Conservation (phyloP, 1,140 invertebrate species). For the Euschistus heros region DNA sequence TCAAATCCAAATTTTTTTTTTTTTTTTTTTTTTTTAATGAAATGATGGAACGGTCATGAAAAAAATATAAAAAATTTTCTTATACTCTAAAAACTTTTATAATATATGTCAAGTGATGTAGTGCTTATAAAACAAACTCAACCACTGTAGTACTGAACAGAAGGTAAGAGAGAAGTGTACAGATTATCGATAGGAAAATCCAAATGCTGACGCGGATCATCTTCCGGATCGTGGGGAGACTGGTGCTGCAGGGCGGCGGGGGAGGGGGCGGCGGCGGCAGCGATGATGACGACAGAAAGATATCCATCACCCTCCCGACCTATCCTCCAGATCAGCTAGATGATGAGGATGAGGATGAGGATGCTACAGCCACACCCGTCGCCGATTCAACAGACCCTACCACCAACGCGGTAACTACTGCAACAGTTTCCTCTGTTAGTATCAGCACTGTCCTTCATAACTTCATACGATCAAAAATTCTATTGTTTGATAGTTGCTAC, state of each 20-base stretch:
- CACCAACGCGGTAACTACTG: conserved; percentile 21
- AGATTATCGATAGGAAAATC: conserved; percentile 55
- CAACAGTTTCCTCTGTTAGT: too few relatives aligned
- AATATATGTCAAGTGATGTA: neutral
- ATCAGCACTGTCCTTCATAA: too few relatives aligned
- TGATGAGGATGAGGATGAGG: conserved; percentile 32
- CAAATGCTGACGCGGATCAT: conserved; percentile 55
- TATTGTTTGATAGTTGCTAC: too few relatives aligned
- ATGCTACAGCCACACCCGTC: conserved; percentile 16
- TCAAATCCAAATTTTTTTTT: too few relatives aligned
- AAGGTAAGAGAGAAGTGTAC: conserved; percentile 8
- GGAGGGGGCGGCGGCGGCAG: conserved; percentile 37
- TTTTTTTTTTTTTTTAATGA: too few relatives aligned
- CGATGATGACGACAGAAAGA: conserved; percentile 37
- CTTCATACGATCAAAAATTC: too few relatives aligned
- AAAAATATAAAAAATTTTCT: too few relatives aligned
- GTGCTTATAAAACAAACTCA: neutral
- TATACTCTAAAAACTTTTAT: too few relatives aligned
- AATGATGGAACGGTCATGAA: too few relatives aligned
- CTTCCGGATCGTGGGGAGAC: conserved; percentile 53
- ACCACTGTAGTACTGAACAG: neutral
- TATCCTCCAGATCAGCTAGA: conserved; percentile 43
- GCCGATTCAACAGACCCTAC: conserved; percentile 24
- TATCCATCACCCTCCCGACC: conserved; percentile 43
- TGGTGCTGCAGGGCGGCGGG: conserved; percentile 45